phyloP scores from a whole-genome alignment of 2,113 vertebrate species.

The Thamnophis sirtalis region DNA sequence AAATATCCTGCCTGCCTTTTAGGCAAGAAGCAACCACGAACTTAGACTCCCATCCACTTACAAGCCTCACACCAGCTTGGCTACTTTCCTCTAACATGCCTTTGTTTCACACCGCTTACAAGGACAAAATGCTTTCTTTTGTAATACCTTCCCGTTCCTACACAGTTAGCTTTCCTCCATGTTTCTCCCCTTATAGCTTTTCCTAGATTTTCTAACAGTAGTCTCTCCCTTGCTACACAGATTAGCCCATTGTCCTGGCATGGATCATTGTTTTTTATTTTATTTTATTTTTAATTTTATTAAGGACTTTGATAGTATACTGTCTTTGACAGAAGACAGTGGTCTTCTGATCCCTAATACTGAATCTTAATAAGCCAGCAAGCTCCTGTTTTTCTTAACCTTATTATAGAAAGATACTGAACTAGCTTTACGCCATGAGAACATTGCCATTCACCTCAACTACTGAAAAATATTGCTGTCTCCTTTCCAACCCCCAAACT shows the following conservation, averaged over 20 bases:
- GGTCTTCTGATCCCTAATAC: accelerated
- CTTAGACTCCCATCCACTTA: neutral
- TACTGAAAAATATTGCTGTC: neutral
- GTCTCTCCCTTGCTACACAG: neutral
- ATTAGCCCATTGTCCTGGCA: neutral
- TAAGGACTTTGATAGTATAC: accelerated
- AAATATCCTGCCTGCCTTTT: neutral
- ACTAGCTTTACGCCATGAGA: constrained; percentile 3
- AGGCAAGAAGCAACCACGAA: neutral
- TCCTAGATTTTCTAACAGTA: neutral
- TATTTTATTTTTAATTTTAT: neutral
- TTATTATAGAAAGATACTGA: constrained; percentile 18
- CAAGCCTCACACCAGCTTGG: neutral
- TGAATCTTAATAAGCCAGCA: neutral
- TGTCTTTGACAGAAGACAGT: too few relatives aligned
- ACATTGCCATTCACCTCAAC: neutral
- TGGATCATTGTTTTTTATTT: neutral
- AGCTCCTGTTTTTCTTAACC: constrained; percentile 33
- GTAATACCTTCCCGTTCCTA: neutral
- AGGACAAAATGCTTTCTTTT: neutral
- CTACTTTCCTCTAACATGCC: neutral
- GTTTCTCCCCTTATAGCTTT: neutral
- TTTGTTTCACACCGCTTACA: neutral
- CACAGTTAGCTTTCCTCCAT: neutral
- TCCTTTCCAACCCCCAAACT: neutral